Evolutionary conservation across 1,140 invertebrate genomes (phyloP), one percentile per base, ranked within the genome.

Genomic region (Chlorops oryzae): DNA sequence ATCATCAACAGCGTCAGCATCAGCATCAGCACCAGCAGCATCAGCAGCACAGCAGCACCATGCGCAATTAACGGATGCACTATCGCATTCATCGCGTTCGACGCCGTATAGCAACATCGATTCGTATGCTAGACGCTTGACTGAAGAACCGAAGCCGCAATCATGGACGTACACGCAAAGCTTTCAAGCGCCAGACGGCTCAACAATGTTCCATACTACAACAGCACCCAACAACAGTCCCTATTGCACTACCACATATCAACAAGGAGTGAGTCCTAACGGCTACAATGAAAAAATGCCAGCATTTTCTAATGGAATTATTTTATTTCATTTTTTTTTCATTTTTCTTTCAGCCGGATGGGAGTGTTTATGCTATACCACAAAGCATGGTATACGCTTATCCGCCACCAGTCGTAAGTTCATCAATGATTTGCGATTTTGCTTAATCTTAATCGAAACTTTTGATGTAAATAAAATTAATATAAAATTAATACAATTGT

Each of bases 351-450:
- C 35, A 72, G 69, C 69, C 66, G 51, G 69, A 72, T 58, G 69
- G 69, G 52, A 72, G 61, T 54, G 58, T 72, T 52, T 72, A 72
- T 58, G 68, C 69, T 10, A 59, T 72, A 34, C 69, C 69, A 17
- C 69, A 71, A 52, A 63, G 64, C 49, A 71, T 72, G 69, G 60
- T 72, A 12, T 72, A 71, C 55, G 62, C 66, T 35, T 70, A 65
- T 63, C 69, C 65, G 5, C 63, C 60, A 48, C 61, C 60, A 15
- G 57, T 60, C 20, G 67, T 70, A 23, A 50, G 51, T 48, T 51
- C 9, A 38, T 18, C 6, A 39, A 20, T 51, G 28, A 10, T 32
- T 15, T 10, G 15, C 15, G 28, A 43, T 9, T 48, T 42, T 17
- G 22, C 34, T n/a, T n/a, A n/a, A n/a, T n/a, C n/a, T n/a, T n/a